These are phyloP conservation scores for Spilogale gracilis DNA, from an alignment of 2,113 vertebrate species.

Conservation along the genomic window DNA sequence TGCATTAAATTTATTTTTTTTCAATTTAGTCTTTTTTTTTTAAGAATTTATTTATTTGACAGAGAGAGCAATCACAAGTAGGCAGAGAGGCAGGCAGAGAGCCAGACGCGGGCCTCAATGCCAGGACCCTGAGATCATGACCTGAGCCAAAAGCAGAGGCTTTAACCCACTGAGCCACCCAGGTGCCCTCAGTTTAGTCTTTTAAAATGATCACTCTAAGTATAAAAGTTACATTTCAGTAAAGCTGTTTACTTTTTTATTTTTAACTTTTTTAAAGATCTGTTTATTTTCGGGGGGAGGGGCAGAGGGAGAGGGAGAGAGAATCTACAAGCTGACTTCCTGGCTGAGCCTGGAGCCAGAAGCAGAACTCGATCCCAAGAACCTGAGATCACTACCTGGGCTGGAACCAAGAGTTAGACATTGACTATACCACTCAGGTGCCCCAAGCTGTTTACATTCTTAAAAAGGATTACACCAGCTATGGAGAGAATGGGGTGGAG, in stretches of 20 bases:
- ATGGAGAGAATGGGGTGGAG: neutral
- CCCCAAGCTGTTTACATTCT: neutral
- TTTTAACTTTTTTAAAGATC: neutral
- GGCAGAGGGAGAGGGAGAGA: neutral
- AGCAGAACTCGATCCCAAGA: neutral
- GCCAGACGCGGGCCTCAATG: too few relatives aligned
- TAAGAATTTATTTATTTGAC: too few relatives aligned
- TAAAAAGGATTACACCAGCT: neutral
- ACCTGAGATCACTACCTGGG: neutral
- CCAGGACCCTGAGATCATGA: too few relatives aligned
- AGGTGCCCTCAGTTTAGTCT: neutral
- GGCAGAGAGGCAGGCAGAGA: too few relatives aligned
- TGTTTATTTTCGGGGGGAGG: neutral
- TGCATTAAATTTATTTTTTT: neutral
- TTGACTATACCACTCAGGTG: neutral
- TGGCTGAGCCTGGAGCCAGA: neutral
- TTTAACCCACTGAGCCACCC: too few relatives aligned
- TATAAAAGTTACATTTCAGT: neutral
- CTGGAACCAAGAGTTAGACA: neutral
- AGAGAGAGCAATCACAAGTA: too few relatives aligned
- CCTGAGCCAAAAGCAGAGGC: too few relatives aligned
- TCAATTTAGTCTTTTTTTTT: neutral
- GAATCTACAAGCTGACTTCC: neutral
- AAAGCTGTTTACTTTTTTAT: neutral
- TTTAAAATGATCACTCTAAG: conserved; percentile 21